phyloP scores from a whole-genome alignment of 2,113 vertebrate species.

The Catharus bicknelli region DNA sequence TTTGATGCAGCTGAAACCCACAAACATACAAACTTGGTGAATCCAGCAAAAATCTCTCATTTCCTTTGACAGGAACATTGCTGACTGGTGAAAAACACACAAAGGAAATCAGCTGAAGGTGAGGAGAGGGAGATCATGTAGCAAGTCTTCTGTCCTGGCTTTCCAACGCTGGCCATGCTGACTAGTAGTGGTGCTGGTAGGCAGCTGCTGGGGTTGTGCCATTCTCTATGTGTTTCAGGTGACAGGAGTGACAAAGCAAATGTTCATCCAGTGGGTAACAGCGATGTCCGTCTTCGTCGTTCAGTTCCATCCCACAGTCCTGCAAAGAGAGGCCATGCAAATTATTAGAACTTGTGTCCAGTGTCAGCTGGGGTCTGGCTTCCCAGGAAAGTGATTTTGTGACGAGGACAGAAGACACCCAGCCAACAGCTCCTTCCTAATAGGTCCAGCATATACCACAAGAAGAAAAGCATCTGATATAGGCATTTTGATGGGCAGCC shows the following conservation, averaged over 20 bases:
- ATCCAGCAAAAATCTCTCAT: background rate
- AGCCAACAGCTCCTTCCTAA: background rate
- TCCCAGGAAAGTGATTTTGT: background rate
- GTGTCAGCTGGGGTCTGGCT: background rate
- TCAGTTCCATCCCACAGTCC: constrained; percentile 94
- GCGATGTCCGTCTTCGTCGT: constrained; percentile 91
- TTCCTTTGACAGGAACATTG: background rate
- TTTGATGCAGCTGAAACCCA: background rate
- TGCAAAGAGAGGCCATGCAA: constrained; percentile 26
- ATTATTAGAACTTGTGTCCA: background rate
- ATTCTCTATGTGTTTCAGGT: constrained; percentile 87
- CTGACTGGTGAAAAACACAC: background rate
- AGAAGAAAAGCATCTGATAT: background rate
- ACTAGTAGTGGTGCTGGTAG: constrained; percentile 75
- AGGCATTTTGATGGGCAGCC: background rate
- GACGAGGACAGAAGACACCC: background rate
- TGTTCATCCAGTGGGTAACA: constrained; percentile 92
- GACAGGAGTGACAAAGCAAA: constrained; percentile 92
- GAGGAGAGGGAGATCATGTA: background rate
- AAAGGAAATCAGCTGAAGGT: background rate
- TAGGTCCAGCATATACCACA: background rate
- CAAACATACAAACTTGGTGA: background rate
- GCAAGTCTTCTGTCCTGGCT: background rate
- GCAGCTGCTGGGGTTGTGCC: constrained; percentile 60
- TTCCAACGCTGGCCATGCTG: background rate